phyloP scores from a whole-genome alignment of 2,113 vertebrate genomes.

The Montifringilla adamsi region DNA sequence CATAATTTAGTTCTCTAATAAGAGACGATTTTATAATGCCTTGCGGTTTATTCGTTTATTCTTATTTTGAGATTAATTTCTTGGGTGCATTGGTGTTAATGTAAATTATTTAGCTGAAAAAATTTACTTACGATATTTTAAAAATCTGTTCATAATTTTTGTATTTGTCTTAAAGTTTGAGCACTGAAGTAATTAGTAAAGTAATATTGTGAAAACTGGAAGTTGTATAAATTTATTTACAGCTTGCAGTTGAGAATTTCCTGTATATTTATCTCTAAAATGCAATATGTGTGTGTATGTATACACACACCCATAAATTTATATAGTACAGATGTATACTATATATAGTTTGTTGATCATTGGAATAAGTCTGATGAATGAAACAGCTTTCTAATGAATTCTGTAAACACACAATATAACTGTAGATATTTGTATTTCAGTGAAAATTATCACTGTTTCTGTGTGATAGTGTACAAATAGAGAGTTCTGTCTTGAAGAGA shows the following conservation, averaged over 20 bases:
- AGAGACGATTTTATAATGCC: not conserved
- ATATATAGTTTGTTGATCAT: not conserved
- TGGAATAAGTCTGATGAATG: not conserved
- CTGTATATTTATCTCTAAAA: not conserved
- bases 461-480: not conserved
- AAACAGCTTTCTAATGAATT: not conserved
- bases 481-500: not conserved
- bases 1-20: not conserved
- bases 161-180: not conserved
- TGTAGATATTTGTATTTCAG: not conserved
- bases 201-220: not conserved
- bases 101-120: not conserved
- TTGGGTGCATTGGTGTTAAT: not conserved
- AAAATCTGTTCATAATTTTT: not conserved
- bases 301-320: too few species aligned
- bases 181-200: not conserved
- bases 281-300: not conserved
- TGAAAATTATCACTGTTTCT: not conserved
- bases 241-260: not conserved
- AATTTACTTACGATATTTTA: not conserved
- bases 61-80: not conserved
- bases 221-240: not conserved
- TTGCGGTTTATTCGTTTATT: not conserved
- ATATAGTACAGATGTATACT: not conserved
- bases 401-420: not conserved